phyloP scores from a whole-genome alignment of 1,140 invertebrate species.

The Drosophila kohkoa region DNA sequence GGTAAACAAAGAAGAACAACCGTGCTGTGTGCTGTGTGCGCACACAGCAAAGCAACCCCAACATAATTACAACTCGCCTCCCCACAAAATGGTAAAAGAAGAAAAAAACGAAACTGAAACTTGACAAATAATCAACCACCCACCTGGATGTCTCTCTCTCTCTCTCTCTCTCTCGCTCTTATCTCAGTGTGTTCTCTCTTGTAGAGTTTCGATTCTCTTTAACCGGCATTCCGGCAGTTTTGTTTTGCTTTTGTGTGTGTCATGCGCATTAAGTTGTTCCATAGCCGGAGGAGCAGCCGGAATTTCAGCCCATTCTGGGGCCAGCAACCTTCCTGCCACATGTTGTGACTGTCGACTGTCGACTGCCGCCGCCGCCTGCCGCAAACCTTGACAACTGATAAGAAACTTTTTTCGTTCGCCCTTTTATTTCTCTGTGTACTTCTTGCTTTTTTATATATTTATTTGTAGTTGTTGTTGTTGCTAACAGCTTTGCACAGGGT shows the following conservation, averaged over 20 bases:
- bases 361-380: conserved; percentile 26
- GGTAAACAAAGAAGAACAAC: conserved; percentile 33
- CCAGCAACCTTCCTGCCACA: conserved; percentile 77
- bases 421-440: conserved; percentile 1
- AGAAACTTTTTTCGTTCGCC: conserved; percentile 54
- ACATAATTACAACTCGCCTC: conserved; percentile 50
- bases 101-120: not conserved
- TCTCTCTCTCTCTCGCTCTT: conserved; percentile 12
- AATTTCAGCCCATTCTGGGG: conserved; percentile 23
- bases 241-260: conserved; percentile 59
- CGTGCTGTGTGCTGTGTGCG: not conserved
- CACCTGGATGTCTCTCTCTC: conserved; percentile 35
- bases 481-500: conserved; percentile 63
- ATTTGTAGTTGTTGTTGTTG: no score
- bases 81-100: not conserved
- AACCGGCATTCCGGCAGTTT: conserved; percentile 73
- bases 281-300: conserved; percentile 45
- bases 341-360: conserved; percentile 53
- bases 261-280: conserved; percentile 40
- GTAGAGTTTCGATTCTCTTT: conserved; percentile 15
- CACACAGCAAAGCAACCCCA: conserved; percentile 62
- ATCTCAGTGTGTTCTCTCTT: conserved; percentile 2
- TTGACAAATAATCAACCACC: conserved; percentile 45
- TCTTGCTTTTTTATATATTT: not conserved
- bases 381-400: conserved; percentile 81